Percentiles rank a stretch among this genome's conserved stretches.
These are phyloP conservation scores for Stichodactyla helianthus DNA, from an alignment of 64 coral and sea anemone species.

Conservation along the genomic window DNA sequence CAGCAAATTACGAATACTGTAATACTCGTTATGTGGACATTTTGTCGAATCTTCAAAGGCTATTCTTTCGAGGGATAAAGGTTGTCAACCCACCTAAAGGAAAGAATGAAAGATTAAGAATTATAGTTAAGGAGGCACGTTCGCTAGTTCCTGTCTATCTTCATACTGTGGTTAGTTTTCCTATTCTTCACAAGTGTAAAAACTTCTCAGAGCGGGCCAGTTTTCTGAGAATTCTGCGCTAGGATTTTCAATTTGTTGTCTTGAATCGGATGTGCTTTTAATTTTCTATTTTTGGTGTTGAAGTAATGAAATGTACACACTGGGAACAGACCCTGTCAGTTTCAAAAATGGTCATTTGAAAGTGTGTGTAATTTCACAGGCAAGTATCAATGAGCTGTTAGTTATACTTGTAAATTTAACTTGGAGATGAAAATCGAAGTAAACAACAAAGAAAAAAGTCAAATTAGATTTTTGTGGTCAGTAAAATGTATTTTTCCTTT, in stretches of 20 bases:
- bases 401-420: background rate
- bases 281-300: background rate
- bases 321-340: background rate
- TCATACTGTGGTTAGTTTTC: background rate
- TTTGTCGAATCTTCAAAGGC: background rate
- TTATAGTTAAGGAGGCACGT: background rate
- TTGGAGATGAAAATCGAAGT: background rate
- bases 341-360: too few relatives aligned
- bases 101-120: background rate
- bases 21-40: background rate
- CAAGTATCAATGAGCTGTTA: too few relatives aligned
- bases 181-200: background rate
- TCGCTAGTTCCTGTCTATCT: background rate
- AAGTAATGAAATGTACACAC: background rate
- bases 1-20: background rate
- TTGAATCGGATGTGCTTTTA: background rate
- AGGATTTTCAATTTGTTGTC: background rate
- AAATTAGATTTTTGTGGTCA: too few relatives aligned
- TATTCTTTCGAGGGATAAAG: slow-evolving; percentile 4
- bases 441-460: too few relatives aligned
- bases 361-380: background rate
- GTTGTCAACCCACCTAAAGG: background rate
- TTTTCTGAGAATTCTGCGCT: background rate
- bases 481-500: too few relatives aligned
- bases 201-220: background rate